Evolutionary conservation across 2,888 invertebrate species (phyloP).

Genomic region (Protodeltote pygarga): DNA sequence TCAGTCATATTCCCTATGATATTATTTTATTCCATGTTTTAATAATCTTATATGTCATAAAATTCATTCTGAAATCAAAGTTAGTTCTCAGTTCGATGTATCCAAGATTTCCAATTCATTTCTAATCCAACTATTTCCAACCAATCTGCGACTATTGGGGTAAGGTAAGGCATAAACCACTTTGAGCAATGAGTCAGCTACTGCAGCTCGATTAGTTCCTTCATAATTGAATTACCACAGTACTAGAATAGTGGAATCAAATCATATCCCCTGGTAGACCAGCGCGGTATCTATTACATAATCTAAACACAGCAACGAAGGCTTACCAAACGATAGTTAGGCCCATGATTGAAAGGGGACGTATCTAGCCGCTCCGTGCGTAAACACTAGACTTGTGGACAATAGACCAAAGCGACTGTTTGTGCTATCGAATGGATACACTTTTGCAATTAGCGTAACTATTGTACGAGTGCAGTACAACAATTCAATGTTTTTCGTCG

Average conservation of each 20-base stretch:
- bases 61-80: too few relatives aligned
- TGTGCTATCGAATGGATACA: slow-evolving; percentile 64
- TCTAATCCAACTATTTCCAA: too few relatives aligned
- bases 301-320: slow-evolving; percentile 55
- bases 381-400: slow-evolving; percentile 73
- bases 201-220: too few relatives aligned
- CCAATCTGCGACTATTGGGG: too few relatives aligned
- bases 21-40: too few relatives aligned
- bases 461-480: slow-evolving; percentile 47
- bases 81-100: too few relatives aligned
- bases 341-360: slow-evolving; percentile 74
- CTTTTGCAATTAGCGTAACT: slow-evolving; percentile 72
- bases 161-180: too few relatives aligned
- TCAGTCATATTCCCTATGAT: too few relatives aligned
- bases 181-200: too few relatives aligned
- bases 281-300: slow-evolving; percentile 53
- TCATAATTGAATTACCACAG: background rate
- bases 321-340: slow-evolving; percentile 63
- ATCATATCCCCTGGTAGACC: slow-evolving; percentile 27
- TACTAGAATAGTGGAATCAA: background rate
- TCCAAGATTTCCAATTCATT: too few relatives aligned
- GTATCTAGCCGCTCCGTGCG: slow-evolving; percentile 56
- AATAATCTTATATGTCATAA: too few relatives aligned
- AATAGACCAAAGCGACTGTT: slow-evolving; percentile 72
- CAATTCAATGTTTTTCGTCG: slow-evolving; percentile 14